Percentiles rank a stretch among this genome's conserved stretches.
phyloP scores from a whole-genome alignment of 92 coral and sea anemone species.

The Epizoanthus stellaris region DNA sequence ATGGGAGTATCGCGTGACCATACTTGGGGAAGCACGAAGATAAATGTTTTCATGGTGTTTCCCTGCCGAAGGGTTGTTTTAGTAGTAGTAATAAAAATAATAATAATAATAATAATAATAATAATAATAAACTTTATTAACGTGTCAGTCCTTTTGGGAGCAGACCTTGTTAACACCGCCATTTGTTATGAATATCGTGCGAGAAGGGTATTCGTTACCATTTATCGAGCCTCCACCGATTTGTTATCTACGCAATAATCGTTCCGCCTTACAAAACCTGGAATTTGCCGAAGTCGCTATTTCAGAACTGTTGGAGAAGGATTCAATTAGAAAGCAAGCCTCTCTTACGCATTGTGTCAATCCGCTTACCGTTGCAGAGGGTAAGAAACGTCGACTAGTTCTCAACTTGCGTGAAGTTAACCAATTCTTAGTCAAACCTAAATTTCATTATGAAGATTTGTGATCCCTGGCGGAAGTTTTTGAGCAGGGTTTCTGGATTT shows the following conservation, averaged over 20 bases:
- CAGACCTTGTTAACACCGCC: neutral
- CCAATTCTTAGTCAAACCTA: too few species aligned
- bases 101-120: too few species aligned
- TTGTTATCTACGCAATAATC: neutral
- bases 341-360: neutral
- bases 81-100: too few species aligned
- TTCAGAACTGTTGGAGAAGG: neutral
- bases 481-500: conserved; percentile 22
- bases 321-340: neutral
- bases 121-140: too few species aligned
- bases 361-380: neutral
- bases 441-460: too few species aligned
- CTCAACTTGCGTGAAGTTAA: too few species aligned
- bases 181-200: neutral
- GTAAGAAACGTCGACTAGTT: neutral
- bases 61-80: too few species aligned
- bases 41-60: too few species aligned
- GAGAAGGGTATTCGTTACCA: neutral
- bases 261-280: neutral
- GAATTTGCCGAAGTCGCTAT: neutral
- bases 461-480: conserved; percentile 4
- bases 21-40: too few species aligned
- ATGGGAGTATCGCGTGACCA: too few species aligned
- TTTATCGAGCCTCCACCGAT: neutral
- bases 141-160: conserved; percentile 2